A percentile compares a stretch with the other conserved stretches of the same genome.
Evolutionary conservation across 2,113 vertebrate genomes (phyloP).

Genomic region (Limnothrissa miodon): DNA sequence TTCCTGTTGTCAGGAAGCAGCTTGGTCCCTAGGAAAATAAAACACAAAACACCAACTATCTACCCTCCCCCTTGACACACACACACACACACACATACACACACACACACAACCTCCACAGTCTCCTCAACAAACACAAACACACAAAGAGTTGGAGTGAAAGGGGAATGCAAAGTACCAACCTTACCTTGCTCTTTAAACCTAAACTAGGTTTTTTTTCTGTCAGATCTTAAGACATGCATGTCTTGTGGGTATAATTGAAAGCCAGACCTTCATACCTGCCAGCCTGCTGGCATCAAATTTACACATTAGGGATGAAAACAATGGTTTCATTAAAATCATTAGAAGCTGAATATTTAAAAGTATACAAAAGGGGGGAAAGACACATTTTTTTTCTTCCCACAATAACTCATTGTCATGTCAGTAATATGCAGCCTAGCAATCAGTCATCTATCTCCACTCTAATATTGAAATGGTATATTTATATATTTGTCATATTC

Average conservation of each 20-base stretch:
- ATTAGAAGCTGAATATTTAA: background rate
- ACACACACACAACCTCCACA: constrained; percentile 34
- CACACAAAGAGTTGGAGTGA: constrained; percentile 36
- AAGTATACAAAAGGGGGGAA: background rate
- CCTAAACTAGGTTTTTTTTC: constrained; percentile 27
- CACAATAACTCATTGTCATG: constrained; percentile 11
- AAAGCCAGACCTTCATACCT: constrained; percentile 9
- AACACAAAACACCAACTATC: constrained; percentile 51
- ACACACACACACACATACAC: constrained; percentile 23
- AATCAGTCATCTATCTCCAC: constrained; percentile 9
- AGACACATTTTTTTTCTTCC: background rate
- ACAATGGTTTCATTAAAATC: constrained; percentile 12
- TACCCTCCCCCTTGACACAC: constrained; percentile 13
- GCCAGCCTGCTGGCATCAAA: background rate
- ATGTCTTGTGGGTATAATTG: constrained; percentile 1
- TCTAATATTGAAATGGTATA: constrained; percentile 56
- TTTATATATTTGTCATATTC: constrained; percentile 61
- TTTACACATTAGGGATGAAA: background rate
- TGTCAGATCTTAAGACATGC: constrained; percentile 4
- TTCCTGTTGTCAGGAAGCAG: constrained; percentile 72
- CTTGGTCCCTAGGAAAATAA: constrained; percentile 58
- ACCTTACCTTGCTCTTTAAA: constrained; percentile 29
- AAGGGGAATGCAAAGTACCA: constrained; percentile 23
- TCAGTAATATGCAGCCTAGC: constrained; percentile 8
- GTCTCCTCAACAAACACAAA: constrained; percentile 28